Evolutionary conservation across 2,888 invertebrate species (phyloP).

Genomic region (Apamea epomidion): DNA sequence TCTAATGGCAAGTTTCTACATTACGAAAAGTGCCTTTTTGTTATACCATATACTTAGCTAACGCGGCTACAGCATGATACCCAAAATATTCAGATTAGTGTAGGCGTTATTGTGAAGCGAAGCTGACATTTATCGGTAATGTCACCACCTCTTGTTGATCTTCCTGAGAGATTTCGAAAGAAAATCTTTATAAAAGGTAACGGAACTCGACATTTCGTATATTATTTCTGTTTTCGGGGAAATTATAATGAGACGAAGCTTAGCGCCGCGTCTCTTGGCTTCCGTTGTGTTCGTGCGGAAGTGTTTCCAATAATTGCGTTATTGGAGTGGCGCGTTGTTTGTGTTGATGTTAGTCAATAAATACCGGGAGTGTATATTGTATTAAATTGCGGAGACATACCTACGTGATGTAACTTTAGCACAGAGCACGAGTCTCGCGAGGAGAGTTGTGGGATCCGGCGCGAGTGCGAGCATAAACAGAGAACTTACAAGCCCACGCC

Average conservation of each 20-base stretch:
- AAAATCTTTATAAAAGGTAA: conserved; percentile 65
- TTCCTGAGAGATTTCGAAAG: conserved; percentile 62
- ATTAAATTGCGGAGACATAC: conserved; percentile 71
- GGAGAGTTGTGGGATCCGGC: conserved; percentile 69
- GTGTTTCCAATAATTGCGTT: conserved; percentile 50
- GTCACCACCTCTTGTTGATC: conserved; percentile 54
- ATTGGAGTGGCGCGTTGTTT: conserved; percentile 28
- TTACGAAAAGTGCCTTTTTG: conserved; percentile 54
- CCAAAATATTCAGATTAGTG: conserved; percentile 39
- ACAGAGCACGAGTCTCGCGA: conserved; percentile 63
- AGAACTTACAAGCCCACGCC: conserved; percentile 78
- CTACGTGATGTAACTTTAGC: conserved; percentile 68
- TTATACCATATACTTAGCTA: conserved; percentile 4
- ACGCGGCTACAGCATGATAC: conserved; percentile 9
- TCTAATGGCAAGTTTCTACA: conserved; percentile 62
- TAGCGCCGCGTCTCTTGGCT: conserved; percentile 16
- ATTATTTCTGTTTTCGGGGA: conserved; percentile 66
- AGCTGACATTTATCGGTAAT: conserved; percentile 63
- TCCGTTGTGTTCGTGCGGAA: conserved; percentile 39
- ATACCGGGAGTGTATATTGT: conserved; percentile 57
- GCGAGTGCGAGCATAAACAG: conserved; percentile 76
- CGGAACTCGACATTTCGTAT: conserved; percentile 53
- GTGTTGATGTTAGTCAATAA: conserved; percentile 44
- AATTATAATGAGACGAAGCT: conserved; percentile 53
- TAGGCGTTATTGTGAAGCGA: conserved; percentile 43